These are phyloP conservation scores for Polypedilum pembai DNA, from an alignment of 1,140 invertebrate genomes.

Conservation along the genomic window DNA sequence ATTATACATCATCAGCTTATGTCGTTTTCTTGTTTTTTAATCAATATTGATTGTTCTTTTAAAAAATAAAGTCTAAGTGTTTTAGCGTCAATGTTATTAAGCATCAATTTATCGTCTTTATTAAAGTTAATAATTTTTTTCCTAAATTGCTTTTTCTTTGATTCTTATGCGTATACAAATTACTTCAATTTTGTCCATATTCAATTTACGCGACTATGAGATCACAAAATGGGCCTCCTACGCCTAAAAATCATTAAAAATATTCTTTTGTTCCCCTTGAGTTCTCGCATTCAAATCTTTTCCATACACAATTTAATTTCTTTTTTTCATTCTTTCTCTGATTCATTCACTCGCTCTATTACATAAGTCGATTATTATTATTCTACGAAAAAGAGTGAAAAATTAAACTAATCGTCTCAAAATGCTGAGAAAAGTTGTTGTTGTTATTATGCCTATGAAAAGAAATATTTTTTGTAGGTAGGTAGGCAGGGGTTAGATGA, in stretches of 20 bases:
- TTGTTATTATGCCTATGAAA: background rate
- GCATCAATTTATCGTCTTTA: background rate
- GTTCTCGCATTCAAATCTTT: conserved; percentile 16
- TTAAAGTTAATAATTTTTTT: background rate
- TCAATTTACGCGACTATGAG: background rate
- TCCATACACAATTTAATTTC: background rate
- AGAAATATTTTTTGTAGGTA: background rate
- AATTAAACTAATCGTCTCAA: conserved; percentile 7
- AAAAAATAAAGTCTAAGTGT: conserved; percentile 2
- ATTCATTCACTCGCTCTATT: conserved; percentile 13
- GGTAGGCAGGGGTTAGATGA: background rate
- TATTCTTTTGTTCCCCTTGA: conserved; percentile 11
- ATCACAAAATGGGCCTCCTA: background rate
- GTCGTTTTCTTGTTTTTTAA: background rate
- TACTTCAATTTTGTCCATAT: background rate
- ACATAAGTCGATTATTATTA: conserved; percentile 13
- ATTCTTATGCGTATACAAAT: background rate
- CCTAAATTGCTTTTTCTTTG: background rate
- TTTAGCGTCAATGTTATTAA: conserved; percentile 16
- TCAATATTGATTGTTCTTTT: background rate
- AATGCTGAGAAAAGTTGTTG: conserved; percentile 3
- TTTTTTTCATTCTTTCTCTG: background rate
- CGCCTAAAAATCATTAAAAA: conserved; percentile 20
- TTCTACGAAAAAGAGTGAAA: background rate
- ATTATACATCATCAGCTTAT: too few relatives aligned